Base-by-base conservation (phyloP, 2,113 vertebrate species). In the Sinocyclocheilus rhinocerous region DNA sequence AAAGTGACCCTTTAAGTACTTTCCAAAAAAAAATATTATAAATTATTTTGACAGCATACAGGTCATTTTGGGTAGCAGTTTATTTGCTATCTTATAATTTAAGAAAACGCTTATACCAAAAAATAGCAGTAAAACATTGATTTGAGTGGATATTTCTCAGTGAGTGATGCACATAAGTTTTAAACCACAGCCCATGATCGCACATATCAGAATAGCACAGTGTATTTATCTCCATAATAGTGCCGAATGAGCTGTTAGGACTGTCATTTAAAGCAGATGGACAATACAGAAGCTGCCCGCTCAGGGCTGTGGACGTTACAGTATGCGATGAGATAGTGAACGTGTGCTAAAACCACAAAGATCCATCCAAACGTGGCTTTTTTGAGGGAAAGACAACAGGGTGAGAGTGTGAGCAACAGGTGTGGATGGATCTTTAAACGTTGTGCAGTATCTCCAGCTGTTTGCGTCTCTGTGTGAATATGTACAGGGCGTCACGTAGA, bases 31-130 rank as follows among this genome's bases (percentile, higher is more conserved):
- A 59, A 0, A 42, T 22, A 6, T 70, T 11, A 22, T 20, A 22
- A 70, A 72, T 72, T 20, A 70, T 39, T 72, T 33, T 72, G 69
- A 42, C 36, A 12, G 36, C 69, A 42, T 22, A 11, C 33, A 4
- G 4, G 18, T 22, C 10, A 72, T 42, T 73, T 42, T 39, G 18
- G 4, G 36, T 42, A n/a, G 22, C 11, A 73, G 69, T 72, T 72
- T 72, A 72, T 72, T 72, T 72, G 69, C 69, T n/a, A 72, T 42
- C 69, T 42, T 72, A 72, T 72, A 42, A 72, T 42, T 72, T 42
- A 73, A 73, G 70, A 42, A 73, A 42, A 73, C 5, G 10, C 9
- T 42, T 11, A n/a, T n/a, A 42, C 0, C 18, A 73, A 73, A 72
- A 36, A 72, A 39, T 6, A 12, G 22, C 36, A 72, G 18, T 72